These are phyloP conservation scores for Scelioninae gen. 2 DNA, from an alignment of 2,888 invertebrate genomes.

Conservation along the genomic window DNA sequence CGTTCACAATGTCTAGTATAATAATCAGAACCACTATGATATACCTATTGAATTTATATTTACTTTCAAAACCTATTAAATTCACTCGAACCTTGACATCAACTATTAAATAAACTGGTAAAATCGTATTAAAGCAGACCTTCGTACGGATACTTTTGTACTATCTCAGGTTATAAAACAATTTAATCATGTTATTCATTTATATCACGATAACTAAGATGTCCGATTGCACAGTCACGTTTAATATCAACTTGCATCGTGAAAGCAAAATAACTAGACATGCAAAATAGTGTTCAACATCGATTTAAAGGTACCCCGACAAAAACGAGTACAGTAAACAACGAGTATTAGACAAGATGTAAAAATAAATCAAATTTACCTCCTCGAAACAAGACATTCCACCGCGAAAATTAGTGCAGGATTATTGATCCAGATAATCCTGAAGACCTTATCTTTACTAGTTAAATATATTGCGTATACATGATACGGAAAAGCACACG, in stretches of 20 bases:
- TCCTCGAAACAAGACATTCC: conserved; percentile 54
- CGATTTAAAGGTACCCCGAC: conserved; percentile 20
- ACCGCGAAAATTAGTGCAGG: conserved; percentile 12
- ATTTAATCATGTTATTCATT: neutral
- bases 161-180: no score
- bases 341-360: conserved; percentile 53
- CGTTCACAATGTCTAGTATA: conserved; percentile 16
- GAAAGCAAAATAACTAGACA: conserved; percentile 7
- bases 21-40: no score
- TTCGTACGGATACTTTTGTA: no score
- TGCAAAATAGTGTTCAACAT: conserved; percentile 28
- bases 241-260: conserved; percentile 4
- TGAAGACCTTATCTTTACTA: conserved; percentile 38
- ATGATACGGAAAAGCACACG: conserved; percentile 18
- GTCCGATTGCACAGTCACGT: conserved; percentile 14
- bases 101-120: no score
- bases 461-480: conserved; percentile 38
- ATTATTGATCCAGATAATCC: conserved; percentile 16
- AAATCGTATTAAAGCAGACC: no score
- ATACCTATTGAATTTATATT: no score
- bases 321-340: conserved; percentile 36
- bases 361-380: conserved; percentile 46
- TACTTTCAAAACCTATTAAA: no score
- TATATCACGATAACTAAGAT: conserved; percentile 1
- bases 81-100: no score